Percentiles rank a stretch among this genome's conserved stretches.
Conservation (phyloP, 2,888 invertebrate species). For the Entomobrya proxima region DNA sequence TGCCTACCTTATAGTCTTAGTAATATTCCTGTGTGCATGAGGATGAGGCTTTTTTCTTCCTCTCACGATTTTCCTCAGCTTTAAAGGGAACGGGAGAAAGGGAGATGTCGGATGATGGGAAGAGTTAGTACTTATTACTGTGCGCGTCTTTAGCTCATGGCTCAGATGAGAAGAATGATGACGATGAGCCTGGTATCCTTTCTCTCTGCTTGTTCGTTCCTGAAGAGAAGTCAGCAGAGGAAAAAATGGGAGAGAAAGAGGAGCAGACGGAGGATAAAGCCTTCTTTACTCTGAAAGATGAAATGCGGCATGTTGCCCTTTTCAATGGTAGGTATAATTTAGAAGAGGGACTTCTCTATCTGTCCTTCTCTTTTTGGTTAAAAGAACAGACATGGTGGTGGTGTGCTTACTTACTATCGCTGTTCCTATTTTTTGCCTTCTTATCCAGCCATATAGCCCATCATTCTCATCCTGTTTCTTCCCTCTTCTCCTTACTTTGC, state of each 20-base stretch:
- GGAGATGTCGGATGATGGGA: constrained; percentile 6
- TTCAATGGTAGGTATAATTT: constrained; percentile 68
- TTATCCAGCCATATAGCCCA: neutral
- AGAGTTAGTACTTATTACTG: neutral
- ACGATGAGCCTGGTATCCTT: constrained; percentile 8
- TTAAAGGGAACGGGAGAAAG: neutral
- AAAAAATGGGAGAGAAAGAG: constrained; percentile 24
- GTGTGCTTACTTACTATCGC: neutral
- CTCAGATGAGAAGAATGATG: neutral
- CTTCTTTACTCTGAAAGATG: constrained; percentile 61
- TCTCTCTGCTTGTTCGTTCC: neutral
- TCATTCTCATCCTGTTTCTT: neutral
- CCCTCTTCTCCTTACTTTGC: neutral
- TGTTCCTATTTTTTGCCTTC: constrained; percentile 12
- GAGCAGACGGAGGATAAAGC: constrained; percentile 55
- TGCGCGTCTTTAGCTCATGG: neutral
- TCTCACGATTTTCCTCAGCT: neutral
- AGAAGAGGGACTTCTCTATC: constrained; percentile 38
- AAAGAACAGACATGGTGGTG: neutral
- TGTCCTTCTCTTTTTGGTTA: constrained; percentile 37
- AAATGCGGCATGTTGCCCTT: constrained; percentile 68
- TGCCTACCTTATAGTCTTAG: neutral
- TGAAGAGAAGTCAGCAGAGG: constrained; percentile 16
- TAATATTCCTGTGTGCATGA: neutral
- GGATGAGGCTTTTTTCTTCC: neutral